Conservation (phyloP, 1,140 invertebrate genomes). For the Bombus consobrinus region DNA sequence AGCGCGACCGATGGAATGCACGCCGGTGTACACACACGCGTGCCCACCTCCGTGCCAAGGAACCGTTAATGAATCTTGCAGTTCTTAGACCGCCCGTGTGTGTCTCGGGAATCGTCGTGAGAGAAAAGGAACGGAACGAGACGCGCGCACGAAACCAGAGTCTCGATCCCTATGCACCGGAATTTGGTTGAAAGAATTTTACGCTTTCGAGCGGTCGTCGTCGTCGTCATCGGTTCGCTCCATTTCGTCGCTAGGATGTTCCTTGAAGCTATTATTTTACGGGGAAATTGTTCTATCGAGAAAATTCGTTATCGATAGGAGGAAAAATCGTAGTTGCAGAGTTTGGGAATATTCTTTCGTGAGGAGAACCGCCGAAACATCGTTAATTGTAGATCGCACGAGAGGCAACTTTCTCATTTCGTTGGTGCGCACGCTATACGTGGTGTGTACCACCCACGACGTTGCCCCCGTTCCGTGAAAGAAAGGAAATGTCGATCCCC, state of each 20-base stretch:
- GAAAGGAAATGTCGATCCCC: conserved; percentile 45
- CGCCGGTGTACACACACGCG: conserved; percentile 52
- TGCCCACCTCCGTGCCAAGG: conserved; percentile 72
- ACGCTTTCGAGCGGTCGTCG: not conserved
- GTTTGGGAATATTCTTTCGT: not conserved
- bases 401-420: conserved; percentile 29
- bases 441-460: conserved; percentile 35
- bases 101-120: conserved; percentile 27
- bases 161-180: conserved; percentile 15
- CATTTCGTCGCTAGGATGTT: not conserved
- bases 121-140: conserved; percentile 27
- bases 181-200: conserved; percentile 26
- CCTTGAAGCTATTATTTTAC: not conserved
- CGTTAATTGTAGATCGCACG: conserved; percentile 16
- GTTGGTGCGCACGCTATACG: not conserved
- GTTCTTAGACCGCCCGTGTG: conserved; percentile 63
- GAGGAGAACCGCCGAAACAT: not conserved
- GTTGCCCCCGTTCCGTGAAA: conserved; percentile 36
- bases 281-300: too few relatives aligned
- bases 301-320: too few relatives aligned
- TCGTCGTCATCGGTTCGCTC: not conserved
- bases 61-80: conserved; percentile 80
- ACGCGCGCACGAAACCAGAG: conserved; percentile 25
- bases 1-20: conserved; percentile 59
- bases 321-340: too few relatives aligned